phyloP scores from a whole-genome alignment of 1,140 invertebrate genomes.

The Conus ventricosus region DNA sequence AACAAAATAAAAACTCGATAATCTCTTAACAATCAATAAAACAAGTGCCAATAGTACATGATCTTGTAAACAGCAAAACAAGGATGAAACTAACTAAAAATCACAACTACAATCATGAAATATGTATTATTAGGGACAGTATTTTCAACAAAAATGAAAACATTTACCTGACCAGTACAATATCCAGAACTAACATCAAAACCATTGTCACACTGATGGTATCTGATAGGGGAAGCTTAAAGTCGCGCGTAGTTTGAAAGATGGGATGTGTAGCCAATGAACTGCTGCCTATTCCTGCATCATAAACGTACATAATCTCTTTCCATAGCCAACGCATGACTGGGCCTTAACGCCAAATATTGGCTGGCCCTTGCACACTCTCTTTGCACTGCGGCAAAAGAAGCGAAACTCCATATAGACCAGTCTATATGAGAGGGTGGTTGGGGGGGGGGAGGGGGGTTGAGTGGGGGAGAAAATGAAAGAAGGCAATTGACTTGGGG shows the following conservation, averaged over 20 bases:
- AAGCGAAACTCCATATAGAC: constrained; percentile 12
- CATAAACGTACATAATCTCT: neutral
- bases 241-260: constrained; percentile 10
- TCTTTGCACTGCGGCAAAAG: constrained; percentile 30
- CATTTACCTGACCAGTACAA: neutral
- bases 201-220: neutral
- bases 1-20: neutral
- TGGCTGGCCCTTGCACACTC: constrained; percentile 19
- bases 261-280: neutral
- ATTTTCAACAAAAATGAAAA: neutral
- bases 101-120: neutral
- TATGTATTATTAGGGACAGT: neutral
- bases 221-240: neutral
- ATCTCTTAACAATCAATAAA: too few relatives aligned
- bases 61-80: neutral
- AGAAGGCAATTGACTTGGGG: neutral
- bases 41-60: neutral
- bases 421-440: neutral
- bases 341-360: constrained; percentile 12
- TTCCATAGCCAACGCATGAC: neutral
- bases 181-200: neutral
- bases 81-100: too few relatives aligned
- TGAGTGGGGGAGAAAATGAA: neutral
- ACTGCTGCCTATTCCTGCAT: constrained; percentile 36
- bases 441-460: neutral